Conservation (phyloP, 2,113 vertebrate genomes). For the Pagrus major region DNA sequence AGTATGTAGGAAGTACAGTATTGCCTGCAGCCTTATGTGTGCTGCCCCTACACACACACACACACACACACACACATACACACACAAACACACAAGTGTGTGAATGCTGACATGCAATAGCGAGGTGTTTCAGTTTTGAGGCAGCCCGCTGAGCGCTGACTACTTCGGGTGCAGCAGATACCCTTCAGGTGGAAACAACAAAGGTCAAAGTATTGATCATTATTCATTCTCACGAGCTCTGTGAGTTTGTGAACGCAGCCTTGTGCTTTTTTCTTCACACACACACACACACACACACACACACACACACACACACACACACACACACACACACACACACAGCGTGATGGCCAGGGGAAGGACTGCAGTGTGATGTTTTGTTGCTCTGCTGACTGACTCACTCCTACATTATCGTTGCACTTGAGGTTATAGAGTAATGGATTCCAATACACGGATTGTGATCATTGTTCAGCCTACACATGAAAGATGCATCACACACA, state of each 20-base stretch:
- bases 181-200: constrained; percentile 52
- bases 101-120: neutral
- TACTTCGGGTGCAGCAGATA: constrained; percentile 33
- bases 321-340: neutral
- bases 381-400: neutral
- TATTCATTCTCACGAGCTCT: constrained; percentile 33
- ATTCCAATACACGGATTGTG: constrained; percentile 12
- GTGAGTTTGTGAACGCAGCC: constrained; percentile 8
- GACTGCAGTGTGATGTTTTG: neutral
- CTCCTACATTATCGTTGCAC: constrained; percentile 24
- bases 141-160: constrained; percentile 1
- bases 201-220: constrained; percentile 66
- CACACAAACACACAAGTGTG: neutral
- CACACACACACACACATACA: constrained; percentile 2
- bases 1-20: neutral
- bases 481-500: neutral
- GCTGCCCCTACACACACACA: neutral
- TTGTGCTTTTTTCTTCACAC: neutral
- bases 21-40: neutral
- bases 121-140: constrained; percentile 30
- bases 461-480: constrained; percentile 7
- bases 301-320: constrained; percentile 3
- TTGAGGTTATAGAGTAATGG: constrained; percentile 7
- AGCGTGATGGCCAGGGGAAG: constrained; percentile 7
- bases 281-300: neutral